Evolutionary conservation across 2,888 invertebrate genomes (phyloP), one percentile per base, ranked within the genome.

Genomic region (Drosophila kokeensis): DNA sequence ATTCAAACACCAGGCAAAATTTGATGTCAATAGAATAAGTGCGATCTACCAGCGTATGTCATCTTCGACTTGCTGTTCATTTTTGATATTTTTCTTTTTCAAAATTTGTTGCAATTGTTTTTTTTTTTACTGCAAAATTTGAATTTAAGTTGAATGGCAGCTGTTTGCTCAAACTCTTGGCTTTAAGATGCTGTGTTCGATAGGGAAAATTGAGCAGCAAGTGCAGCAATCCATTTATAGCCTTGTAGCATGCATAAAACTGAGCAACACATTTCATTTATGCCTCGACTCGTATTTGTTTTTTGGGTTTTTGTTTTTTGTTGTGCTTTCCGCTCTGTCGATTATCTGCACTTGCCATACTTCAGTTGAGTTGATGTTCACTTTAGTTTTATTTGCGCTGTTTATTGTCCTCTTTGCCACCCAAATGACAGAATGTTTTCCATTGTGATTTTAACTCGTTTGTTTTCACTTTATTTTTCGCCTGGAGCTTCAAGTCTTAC

Each of bases 331-430:
- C 36, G 32, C 42, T 34, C 18, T 34, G 69, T 24, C 52, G 69
- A 69, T 69, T 69, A 59, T 69, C 42, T 59, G 38, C 58, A 69
- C 69, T 69, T 69, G 69, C 30, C 30, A 13, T 15, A 38, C 40
- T 62, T 21, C 54, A 27, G 38, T 55, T 24, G 24, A 24, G 32
- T 50, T 58, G 58, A 64, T 64, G 63, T 58, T 24, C 68, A 38
- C 29, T 57, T 40, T 4, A 34, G 48, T 69, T 69, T 69, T 45
- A 58, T 69, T 68, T 57, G 40, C 21, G 11, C 36, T 36, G n/a
- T 34, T 68, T 49, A 7, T 34, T 18, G 15, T 42, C 15, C 34
- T 11, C 7, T 57, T 48, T 21, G 29, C 24, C 45, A 45, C 15
- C 15, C 45, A 48, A 10, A 32, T 32, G 32, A 32, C 32, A 32